Evolutionary conservation across 2,113 vertebrate genomes (phyloP).

Genomic region (Hypocryptadius cinnamomeus): DNA sequence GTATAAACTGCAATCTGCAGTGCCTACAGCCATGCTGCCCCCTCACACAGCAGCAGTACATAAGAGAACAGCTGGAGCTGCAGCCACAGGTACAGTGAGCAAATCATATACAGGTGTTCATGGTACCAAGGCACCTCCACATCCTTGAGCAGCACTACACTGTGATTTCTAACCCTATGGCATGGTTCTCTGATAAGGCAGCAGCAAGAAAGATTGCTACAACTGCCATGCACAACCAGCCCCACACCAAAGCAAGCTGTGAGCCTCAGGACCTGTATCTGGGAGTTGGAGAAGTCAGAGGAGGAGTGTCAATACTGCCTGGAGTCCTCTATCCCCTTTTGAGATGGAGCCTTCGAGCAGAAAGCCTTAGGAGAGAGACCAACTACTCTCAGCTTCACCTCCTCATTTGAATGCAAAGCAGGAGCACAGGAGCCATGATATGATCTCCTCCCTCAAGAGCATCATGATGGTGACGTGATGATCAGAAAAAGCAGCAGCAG

Average conservation of each 20-base stretch:
- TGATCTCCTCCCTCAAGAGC: background rate
- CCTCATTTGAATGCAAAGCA: background rate
- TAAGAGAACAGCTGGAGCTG: background rate
- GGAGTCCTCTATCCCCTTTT: background rate
- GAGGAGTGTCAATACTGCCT: background rate
- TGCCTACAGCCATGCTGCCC: background rate
- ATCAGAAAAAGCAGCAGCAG: background rate
- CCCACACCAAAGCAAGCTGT: fast-evolving
- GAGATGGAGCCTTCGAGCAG: background rate
- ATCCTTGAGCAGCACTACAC: background rate
- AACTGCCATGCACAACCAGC: background rate
- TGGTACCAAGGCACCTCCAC: background rate
- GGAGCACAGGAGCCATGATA: background rate
- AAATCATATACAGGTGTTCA: background rate
- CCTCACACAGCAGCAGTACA: background rate
- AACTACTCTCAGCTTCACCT: background rate
- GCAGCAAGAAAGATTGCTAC: background rate
- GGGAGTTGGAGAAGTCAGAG: background rate
- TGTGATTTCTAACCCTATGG: background rate
- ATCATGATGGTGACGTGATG: background rate
- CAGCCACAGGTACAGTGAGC: background rate
- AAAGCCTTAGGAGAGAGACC: background rate
- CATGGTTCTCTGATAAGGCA: background rate
- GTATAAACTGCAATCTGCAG: background rate
- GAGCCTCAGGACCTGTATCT: background rate